Evolutionary conservation across 2,797 vertebrate genomes (phyloP).

Genomic region (Champsocephalus gunnari): DNA sequence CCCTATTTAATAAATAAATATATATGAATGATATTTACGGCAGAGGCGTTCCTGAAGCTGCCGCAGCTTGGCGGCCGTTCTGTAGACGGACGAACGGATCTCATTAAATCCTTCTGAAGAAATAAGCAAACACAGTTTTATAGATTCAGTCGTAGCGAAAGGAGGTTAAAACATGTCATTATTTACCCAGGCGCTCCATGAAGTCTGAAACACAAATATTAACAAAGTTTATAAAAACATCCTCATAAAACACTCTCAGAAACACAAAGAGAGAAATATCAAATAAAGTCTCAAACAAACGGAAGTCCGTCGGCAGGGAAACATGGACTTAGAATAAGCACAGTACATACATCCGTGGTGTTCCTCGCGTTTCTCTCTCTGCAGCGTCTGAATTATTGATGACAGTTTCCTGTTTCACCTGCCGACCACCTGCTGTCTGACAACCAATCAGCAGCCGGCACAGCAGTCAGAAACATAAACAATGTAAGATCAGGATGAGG

Average conservation of each 20-base stretch:
- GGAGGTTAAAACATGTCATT: too few species aligned
- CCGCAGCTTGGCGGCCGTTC: slow-evolving; percentile 87
- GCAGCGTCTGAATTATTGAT: slow-evolving; percentile 53
- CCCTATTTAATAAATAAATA: background rate
- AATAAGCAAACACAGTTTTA: background rate
- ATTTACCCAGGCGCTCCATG: slow-evolving; percentile 74
- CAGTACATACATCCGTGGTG: too few species aligned
- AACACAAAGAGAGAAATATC: background rate
- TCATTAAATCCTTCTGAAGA: slow-evolving; percentile 78
- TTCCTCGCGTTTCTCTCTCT: too few species aligned
- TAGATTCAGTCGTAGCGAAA: too few species aligned
- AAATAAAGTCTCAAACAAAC: too few species aligned
- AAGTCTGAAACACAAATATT: background rate
- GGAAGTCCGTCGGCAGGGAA: too few species aligned
- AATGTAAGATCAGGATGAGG: too few species aligned
- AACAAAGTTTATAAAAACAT: too few species aligned
- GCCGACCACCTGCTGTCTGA: slow-evolving; percentile 45
- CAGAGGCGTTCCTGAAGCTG: slow-evolving; percentile 87
- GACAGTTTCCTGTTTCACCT: slow-evolving; percentile 43
- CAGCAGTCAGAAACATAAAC: background rate
- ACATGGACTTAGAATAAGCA: too few species aligned
- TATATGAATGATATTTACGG: slow-evolving; percentile 73
- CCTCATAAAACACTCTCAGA: background rate
- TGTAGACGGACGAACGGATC: slow-evolving; percentile 82
- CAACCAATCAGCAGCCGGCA: slow-evolving; percentile 54